Conservation (phyloP, 2,113 vertebrate species). For the Chroicocephalus ridibundus region DNA sequence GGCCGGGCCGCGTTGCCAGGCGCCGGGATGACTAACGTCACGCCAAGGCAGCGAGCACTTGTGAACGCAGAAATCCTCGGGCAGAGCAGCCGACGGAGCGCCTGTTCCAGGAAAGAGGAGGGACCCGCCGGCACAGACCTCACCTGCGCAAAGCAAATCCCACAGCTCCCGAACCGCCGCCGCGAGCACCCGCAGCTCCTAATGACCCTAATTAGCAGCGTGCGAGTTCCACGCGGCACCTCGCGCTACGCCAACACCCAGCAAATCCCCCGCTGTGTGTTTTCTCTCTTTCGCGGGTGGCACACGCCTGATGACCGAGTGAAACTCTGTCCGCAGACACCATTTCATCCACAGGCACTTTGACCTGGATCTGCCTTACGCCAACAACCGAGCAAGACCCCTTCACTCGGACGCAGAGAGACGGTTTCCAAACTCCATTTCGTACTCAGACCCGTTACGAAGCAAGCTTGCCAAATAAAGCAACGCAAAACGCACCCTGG, state of each 20-base stretch:
- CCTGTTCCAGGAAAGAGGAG: not conserved
- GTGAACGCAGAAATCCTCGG: not conserved
- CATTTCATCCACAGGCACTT: not conserved
- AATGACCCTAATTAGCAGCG: not conserved
- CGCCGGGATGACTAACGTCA: not conserved
- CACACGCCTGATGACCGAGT: fast-evolving
- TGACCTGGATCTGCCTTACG: too few relatives aligned
- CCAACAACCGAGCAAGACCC: not conserved
- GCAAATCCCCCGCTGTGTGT: fast-evolving
- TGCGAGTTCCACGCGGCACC: fast-evolving
- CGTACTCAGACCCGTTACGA: not conserved
- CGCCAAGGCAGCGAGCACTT: not conserved
- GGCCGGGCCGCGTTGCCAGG: not conserved
- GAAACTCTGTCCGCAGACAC: not conserved
- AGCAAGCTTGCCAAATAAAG: not conserved
- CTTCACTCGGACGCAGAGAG: not conserved
- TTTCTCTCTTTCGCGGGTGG: fast-evolving
- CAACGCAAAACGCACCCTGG: fast-evolving
- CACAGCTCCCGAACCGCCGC: fast-evolving
- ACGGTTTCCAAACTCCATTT: not conserved
- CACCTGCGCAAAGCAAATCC: not conserved
- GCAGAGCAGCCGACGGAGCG: fast-evolving
- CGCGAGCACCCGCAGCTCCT: not conserved
- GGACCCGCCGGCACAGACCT: not conserved
- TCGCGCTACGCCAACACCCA: not conserved